A percentile compares a stretch with the other conserved stretches of the same genome.
These are phyloP conservation scores for Clarias pachynema DNA, from an alignment of 2,797 vertebrate genomes.

Conservation along the genomic window DNA sequence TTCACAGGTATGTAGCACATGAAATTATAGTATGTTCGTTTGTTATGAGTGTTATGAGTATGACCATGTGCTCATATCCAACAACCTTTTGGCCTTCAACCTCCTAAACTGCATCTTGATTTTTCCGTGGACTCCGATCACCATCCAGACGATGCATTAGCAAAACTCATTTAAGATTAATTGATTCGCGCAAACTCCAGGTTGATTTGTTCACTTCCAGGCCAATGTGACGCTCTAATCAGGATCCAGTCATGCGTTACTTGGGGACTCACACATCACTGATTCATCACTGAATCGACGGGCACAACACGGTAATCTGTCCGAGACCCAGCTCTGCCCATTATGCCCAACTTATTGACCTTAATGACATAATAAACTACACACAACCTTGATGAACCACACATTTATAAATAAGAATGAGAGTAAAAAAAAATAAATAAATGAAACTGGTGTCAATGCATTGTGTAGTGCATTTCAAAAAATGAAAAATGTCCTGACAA, in stretches of 20 bases:
- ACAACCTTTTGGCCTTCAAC: neutral
- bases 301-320: slow-evolving; percentile 60
- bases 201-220: slow-evolving; percentile 52
- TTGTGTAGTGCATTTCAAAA: too few relatives aligned
- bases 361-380: slow-evolving; percentile 26
- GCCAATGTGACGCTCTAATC: slow-evolving; percentile 63
- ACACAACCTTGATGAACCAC: slow-evolving; percentile 5
- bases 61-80: neutral
- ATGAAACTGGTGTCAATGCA: neutral
- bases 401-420: neutral
- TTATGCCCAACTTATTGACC: slow-evolving; percentile 34
- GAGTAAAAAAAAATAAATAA: neutral
- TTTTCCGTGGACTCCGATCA: neutral
- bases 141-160: slow-evolving; percentile 45
- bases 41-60: neutral
- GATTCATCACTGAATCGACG: slow-evolving; percentile 64
- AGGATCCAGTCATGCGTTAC: slow-evolving; percentile 55
- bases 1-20: neutral
- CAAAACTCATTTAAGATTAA: slow-evolving; percentile 57
- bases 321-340: slow-evolving; percentile 50
- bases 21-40: neutral
- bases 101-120: neutral
- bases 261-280: slow-evolving; percentile 56
- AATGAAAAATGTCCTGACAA: too few relatives aligned
- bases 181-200: slow-evolving; percentile 49